Conservation (phyloP, 2,113 vertebrate species). For the Daphoenositta chrysoptera region DNA sequence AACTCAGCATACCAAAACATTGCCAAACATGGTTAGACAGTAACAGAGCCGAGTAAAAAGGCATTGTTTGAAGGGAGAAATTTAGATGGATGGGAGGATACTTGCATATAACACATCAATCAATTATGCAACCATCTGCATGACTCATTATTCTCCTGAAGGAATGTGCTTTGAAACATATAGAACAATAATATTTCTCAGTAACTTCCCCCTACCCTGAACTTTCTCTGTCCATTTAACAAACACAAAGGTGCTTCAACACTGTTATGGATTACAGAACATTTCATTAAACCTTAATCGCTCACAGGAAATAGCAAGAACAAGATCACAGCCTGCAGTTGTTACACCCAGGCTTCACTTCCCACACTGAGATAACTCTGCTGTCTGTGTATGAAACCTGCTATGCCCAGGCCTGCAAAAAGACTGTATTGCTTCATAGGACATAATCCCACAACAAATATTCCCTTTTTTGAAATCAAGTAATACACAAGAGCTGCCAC, state of each 20-base stretch:
- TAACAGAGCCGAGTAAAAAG: neutral
- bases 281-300: neutral
- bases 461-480: neutral
- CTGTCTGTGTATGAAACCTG: neutral
- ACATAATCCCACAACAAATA: neutral
- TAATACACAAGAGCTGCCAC: neutral
- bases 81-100: neutral
- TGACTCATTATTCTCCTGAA: neutral
- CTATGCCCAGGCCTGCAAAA: neutral
- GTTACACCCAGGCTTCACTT: neutral
- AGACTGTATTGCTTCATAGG: neutral
- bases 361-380: neutral
- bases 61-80: neutral
- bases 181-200: neutral
- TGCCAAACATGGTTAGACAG: conserved; percentile 7
- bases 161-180: neutral
- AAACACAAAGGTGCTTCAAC: neutral
- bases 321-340: neutral
- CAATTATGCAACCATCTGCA: neutral
- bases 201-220: neutral
- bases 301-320: neutral
- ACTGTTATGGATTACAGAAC: neutral
- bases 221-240: neutral
- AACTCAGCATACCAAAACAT: conserved; percentile 1
- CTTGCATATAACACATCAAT: neutral